Evolutionary conservation across 2,888 invertebrate genomes (phyloP).

Genomic region (Mimas tiliae): DNA sequence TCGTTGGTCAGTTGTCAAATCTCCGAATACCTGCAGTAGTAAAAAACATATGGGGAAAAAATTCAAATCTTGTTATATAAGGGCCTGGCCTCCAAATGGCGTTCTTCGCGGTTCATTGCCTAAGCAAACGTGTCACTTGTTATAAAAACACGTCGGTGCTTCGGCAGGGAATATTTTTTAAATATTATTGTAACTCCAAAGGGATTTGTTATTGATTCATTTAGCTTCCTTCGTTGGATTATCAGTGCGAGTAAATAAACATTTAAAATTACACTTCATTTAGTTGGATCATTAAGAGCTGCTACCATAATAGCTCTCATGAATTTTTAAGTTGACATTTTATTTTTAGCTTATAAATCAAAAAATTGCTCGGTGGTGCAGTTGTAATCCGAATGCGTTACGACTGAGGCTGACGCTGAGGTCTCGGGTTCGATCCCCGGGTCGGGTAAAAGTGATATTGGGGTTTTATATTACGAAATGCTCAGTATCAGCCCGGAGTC

Average conservation of each 20-base stretch:
- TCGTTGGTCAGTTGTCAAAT: neutral
- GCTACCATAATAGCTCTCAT: neutral
- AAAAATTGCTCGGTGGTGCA: too few relatives aligned
- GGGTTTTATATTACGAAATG: too few relatives aligned
- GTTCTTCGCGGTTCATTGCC: conserved; percentile 25
- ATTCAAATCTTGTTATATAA: conserved; percentile 27
- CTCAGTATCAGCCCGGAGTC: too few relatives aligned
- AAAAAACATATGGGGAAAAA: conserved; percentile 12
- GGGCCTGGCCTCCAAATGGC: conserved; percentile 29
- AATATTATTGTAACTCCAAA: neutral
- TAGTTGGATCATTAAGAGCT: neutral
- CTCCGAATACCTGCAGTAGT: neutral
- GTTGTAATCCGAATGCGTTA: too few relatives aligned
- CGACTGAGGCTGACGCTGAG: too few relatives aligned
- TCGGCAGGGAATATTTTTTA: conserved; percentile 6
- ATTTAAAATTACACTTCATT: neutral
- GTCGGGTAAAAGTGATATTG: too few relatives aligned
- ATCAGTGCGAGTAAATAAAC: neutral
- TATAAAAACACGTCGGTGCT: conserved; percentile 26
- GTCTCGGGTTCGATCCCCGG: too few relatives aligned
- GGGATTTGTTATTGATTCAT: conserved; percentile 15
- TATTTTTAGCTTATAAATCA: neutral
- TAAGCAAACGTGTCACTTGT: conserved; percentile 26
- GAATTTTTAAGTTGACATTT: neutral
- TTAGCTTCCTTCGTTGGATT: neutral